phyloP scores from a whole-genome alignment of 2,888 invertebrate genomes.

The Lasioglossum lativentre region DNA sequence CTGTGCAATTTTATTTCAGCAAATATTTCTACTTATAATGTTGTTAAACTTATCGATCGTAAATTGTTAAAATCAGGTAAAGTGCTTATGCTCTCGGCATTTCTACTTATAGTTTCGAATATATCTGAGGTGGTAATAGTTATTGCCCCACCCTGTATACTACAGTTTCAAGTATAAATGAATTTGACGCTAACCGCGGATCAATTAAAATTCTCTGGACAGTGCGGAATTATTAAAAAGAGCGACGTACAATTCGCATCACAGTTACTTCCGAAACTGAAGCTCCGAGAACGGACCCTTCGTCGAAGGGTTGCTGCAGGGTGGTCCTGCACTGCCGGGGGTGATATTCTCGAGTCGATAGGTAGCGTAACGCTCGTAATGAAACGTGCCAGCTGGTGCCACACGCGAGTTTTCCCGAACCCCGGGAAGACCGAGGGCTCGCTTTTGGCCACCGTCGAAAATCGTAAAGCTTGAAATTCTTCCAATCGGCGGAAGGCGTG shows the following conservation, averaged over 20 bases:
- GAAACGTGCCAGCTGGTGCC: not conserved
- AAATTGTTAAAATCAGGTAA: too few species aligned
- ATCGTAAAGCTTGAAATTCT: conserved; percentile 8
- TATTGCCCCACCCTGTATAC: too few species aligned
- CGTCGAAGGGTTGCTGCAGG: not conserved
- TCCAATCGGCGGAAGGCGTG: not conserved
- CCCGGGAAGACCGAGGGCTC: not conserved
- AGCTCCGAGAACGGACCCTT: not conserved
- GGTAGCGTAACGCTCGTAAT: not conserved
- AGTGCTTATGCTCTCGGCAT: too few species aligned
- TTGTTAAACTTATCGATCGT: too few species aligned
- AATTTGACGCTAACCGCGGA: too few species aligned
- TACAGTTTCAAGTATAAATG: too few species aligned
- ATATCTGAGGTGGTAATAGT: too few species aligned
- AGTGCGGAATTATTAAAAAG: too few species aligned
- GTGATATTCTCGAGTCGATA: not conserved
- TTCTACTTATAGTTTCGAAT: too few species aligned
- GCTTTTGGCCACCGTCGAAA: not conserved
- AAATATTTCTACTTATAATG: too few species aligned
- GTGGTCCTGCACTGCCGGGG: not conserved
- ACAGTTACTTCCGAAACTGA: not conserved
- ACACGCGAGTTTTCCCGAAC: not conserved
- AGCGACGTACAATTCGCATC: not conserved
- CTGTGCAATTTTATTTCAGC: too few species aligned
- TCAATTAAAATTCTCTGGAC: too few species aligned